Conservation (phyloP, 2,888 invertebrate species). For the Camptogramma bilineatum region DNA sequence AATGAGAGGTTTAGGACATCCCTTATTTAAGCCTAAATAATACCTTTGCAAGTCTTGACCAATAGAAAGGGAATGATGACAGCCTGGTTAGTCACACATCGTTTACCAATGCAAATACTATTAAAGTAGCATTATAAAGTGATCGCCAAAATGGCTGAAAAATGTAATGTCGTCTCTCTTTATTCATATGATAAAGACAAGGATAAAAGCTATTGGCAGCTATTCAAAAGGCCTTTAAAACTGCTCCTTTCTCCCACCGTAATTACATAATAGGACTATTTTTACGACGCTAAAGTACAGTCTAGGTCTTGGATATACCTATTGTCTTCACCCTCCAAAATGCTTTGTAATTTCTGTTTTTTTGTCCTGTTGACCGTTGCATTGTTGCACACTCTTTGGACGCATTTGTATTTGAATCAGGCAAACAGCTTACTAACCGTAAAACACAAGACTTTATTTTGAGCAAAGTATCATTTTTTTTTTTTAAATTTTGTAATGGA, state of each 20-base stretch:
- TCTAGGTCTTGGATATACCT: constrained; percentile 1
- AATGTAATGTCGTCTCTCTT: not conserved
- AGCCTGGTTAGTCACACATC: not conserved
- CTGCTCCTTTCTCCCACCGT: not conserved
- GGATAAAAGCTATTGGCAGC: not conserved
- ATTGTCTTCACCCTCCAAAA: constrained; percentile 21
- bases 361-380: constrained; percentile 17
- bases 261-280: not conserved
- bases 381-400: constrained; percentile 7
- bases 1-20: not conserved
- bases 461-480: not conserved
- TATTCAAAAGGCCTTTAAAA: not conserved
- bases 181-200: not conserved
- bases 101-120: not conserved
- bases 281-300: constrained; percentile 7
- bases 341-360: constrained; percentile 17
- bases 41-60: not conserved
- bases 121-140: not conserved
- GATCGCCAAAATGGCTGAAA: not conserved
- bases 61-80: not conserved
- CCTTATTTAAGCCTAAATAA: not conserved
- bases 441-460: not conserved
- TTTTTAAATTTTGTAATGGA: too few species aligned
- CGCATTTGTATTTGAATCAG: constrained; percentile 10
- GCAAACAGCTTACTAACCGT: not conserved